Base-by-base conservation (phyloP, 2,888 invertebrate genomes). In the Belgica antarctica region DNA sequence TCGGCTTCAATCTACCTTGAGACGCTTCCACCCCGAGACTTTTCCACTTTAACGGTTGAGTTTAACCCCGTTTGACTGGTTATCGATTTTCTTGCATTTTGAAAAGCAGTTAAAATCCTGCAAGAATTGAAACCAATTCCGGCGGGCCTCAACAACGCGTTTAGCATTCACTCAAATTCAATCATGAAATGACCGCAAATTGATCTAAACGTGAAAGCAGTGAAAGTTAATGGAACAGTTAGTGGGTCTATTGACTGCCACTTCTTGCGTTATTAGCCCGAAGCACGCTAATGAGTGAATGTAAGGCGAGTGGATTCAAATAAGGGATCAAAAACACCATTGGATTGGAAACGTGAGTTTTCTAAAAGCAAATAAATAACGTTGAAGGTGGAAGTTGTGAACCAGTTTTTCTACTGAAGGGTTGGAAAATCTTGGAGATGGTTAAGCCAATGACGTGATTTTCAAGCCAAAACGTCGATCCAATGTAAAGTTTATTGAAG, bases 201-300 rank as follows among this genome's bases (percentile, higher is more conserved):
- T 52, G 52, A 52, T 52, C 52, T 4, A 52, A 5, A 15, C n/a
- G 52, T 17, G 22, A 52, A 22, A 52, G 10, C 46, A 52, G 3
- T 52, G 22, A 52, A 52, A 3, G 22, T 2, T 8, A 52, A 52
- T 52, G 19, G 22, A 22, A 52, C 8, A n/a, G 22, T 12, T 52
- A 22, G 52, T 22, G 22, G 22, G 22, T 52, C 52, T 52, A 52
- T 52, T 52, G 22, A n/a, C n/a, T n/a, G n/a, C n/a, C 52, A 52
- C 52, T 52, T 52, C 52, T 22, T 52, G 7, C 19, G 52, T 52
- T 19, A n/a, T n/a, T n/a, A n/a, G n/a, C n/a, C n/a, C n/a, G n/a
- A n/a, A 52, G 17, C 52, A 52, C 52, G 52, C 52, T 52, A 52
- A 52, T 52, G 52, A 52, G 41, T 5, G 41, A 22, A 52, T 22